Evolutionary conservation across 2,113 vertebrate species (phyloP).

Genomic region (Mus musculus): GRCm39 chr5:39949001-39949500

Average conservation of each 20-base stretch:
- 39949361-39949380: not conserved
- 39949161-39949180: not conserved
- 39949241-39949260: not conserved
- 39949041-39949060: not conserved
- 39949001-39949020: fast-evolving
- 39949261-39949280: not conserved
- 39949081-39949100: not conserved
- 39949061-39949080: not conserved
- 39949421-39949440: not conserved
- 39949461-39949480: not conserved
- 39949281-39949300: not conserved
- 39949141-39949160: not conserved
- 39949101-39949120: not conserved
- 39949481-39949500: not conserved
- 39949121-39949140: not conserved
- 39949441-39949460: not conserved
- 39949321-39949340: not conserved
- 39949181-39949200: not conserved
- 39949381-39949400: not conserved
- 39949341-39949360: too few relatives aligned
- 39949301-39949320: too few relatives aligned
- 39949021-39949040: not conserved
- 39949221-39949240: not conserved
- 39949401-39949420: not conserved
- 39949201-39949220: not conserved